Evolutionary conservation across 2,113 vertebrate species (phyloP), one percentile per base, ranked within the genome.

Genomic region (Malurus elegans): DNA sequence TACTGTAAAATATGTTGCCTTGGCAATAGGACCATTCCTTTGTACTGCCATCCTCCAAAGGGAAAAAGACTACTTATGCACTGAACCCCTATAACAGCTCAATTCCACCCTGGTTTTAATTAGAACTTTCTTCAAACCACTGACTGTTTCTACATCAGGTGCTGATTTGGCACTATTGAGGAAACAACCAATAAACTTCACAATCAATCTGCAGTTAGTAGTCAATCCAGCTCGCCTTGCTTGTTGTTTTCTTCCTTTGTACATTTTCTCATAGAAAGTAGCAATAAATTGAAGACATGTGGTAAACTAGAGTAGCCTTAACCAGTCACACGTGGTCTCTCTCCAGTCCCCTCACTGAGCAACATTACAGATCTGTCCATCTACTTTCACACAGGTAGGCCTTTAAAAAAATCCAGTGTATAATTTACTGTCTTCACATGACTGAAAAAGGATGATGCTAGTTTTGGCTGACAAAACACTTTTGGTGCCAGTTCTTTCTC

Each of bases 171-270:
- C 85, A 93, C 86, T 81, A 83, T 95, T 86, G 91, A 96, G 96
- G 88, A 97, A 98, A 96, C 92, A 97, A 96, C 84, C 94, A 94
- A 95, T 94, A 97, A 96, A 96, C 81, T 96, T 96, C 94, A 96
- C 91, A 95, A 97, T 96, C 95, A 97, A 97, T 96, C 90, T 95
- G 90, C 95, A 96, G 79, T 95, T 76, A 96, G 91, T 61, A 95
- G 84, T 92, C 92, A 97, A 82, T 86, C 87, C 73, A 81, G 70
- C 67, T 97, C 14, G 9, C 79, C 62, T 90, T 84, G 65, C 83
- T 92, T 88, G 81, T 92, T 96, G 93, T 85, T 95, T 93, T 92
- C 79, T 91, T 85, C 65, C 78, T 97, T 96, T 95, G 86, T 95
- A 95, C 90, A 70, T 82, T 94, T 96, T 96, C 87, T 96, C 79